Base-by-base conservation (phyloP, 1,140 invertebrate species). In the Ips nitidus region DNA sequence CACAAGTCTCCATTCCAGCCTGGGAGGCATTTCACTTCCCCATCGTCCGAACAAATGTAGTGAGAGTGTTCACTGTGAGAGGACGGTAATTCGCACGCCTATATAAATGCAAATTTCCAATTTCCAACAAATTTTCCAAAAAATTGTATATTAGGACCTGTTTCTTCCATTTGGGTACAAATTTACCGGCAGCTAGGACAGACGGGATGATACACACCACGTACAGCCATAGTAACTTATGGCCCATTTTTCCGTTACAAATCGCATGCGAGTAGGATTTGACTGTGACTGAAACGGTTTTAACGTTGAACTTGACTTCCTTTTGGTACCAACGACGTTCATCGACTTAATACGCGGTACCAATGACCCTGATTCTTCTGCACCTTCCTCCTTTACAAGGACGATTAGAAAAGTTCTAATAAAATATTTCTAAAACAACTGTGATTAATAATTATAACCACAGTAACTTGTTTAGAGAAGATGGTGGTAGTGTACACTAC, bases 1-100 rank as follows among this genome's bases (percentile, higher is more conserved):
- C 95, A 98, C 41, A 98, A 87, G 78, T 94, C 90, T 2, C 95
- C 95, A 59, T 90, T 93, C 96, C 96, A 98, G 52, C 91, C 94
- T 45, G 90, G 88, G 45, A 94, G 82, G 79, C 96, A 98, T 79
- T 94, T 91, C 55, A 94, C 91, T 80, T 97, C 93, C 1, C 96
- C 96, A 75, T 92, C 90, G 68, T 94, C 91, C 76, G 93, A 90
- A 80, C 96, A 98, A 5, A 88, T 86, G 81, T 97, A 98, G 82
- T 98, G 95, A 58, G 94, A 95, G 79, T 94, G 91, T 72, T 90
- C 89, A 78, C 94, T 94, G 79, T 96, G 89, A 4, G 92, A 87
- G 0, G 93, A 88, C 8, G 91, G 90, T 73, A 92, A 85, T 81
- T 92, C 91, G 79, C 91, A 93, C 55, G 91, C 91, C 87, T 93